Evolutionary conservation across 2,797 vertebrate species (phyloP), one percentile per base, ranked within the genome.

Genomic region (Florisuga fusca): DNA sequence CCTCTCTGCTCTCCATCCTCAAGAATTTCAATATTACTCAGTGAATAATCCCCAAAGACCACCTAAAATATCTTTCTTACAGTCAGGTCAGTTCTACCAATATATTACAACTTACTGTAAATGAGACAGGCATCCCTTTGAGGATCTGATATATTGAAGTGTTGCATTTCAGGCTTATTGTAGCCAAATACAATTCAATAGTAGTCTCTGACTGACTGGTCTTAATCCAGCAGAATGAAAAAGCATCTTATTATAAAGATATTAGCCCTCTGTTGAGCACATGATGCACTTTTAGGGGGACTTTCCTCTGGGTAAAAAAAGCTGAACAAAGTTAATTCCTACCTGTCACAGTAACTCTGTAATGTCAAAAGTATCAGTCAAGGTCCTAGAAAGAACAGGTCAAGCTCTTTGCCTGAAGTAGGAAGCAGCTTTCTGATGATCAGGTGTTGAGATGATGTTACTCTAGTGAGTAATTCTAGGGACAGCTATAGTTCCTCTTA

Each of bases 201-300:
- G 46, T 76, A 88, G 87, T 26, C 90, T 84, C 76, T 90, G 67
- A 89, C 51, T 75, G 62, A 74, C 81, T 92, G 74, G 17, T 84
- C 87, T 84, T 93, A 90, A 93, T 95, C 55, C 59, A 62, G 48
- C 27, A 67, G 66, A 94, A 90, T 84, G 84, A 93, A 92, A 95
- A 92, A 73, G 43, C 71, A 89, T 53, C 67, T 87, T 92, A 84
- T 90, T 87, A 89, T 38, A 51, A 84, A 79, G 19, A 54, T 48
- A 88, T 84, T 90, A 92, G 51, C 27, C 54, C 17, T 84, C 62
- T 55, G 1, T 9, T 69, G 54, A 86, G 62, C 26, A 55, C 59
- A 36, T 8, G 59, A 75, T 46, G 38, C 16, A n/a, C 29, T 71
- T 68, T 54, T 53, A 59, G 51, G 66, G 29, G 69, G 34, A 73